Conservation (phyloP, 2,797 vertebrate genomes). For the Mus spretus region DNA sequence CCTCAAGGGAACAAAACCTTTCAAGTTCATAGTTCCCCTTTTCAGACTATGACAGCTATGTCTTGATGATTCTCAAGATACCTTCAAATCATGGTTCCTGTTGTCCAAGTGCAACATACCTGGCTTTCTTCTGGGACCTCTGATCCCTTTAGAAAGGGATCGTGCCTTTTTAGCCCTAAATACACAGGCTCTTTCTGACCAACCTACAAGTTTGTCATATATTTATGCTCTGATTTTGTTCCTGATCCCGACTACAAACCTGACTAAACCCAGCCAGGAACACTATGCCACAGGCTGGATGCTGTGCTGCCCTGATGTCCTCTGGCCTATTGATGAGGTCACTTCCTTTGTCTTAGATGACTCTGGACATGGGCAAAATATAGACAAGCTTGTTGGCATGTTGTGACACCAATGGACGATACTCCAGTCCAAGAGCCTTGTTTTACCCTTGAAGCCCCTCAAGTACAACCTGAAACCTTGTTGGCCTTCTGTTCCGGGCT, state of each 20-base stretch:
- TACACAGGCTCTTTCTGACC: not conserved
- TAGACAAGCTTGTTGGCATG: not conserved
- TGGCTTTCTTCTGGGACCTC: not conserved
- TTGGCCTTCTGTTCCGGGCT: not conserved
- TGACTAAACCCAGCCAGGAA: not conserved
- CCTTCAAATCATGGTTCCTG: too few species aligned
- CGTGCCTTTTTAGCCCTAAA: not conserved
- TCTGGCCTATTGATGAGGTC: not conserved
- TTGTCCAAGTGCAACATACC: not conserved
- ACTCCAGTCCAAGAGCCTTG: not conserved
- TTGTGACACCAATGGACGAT: too few species aligned
- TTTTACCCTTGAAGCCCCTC: not conserved
- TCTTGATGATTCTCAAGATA: not conserved
- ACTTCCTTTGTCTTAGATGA: not conserved
- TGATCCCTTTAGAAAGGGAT: not conserved
- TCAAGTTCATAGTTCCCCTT: not conserved
- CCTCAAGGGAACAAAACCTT: not conserved
- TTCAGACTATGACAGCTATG: not conserved
- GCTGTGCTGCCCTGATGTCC: not conserved
- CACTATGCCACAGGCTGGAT: not conserved
- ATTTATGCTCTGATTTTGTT: not conserved
- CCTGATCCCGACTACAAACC: not conserved
- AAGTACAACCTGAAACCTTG: not conserved
- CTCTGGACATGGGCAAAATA: not conserved
- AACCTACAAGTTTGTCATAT: not conserved